Evolutionary conservation across 1,140 invertebrate species (phyloP).

Genomic region (Ephestia elutella): DNA sequence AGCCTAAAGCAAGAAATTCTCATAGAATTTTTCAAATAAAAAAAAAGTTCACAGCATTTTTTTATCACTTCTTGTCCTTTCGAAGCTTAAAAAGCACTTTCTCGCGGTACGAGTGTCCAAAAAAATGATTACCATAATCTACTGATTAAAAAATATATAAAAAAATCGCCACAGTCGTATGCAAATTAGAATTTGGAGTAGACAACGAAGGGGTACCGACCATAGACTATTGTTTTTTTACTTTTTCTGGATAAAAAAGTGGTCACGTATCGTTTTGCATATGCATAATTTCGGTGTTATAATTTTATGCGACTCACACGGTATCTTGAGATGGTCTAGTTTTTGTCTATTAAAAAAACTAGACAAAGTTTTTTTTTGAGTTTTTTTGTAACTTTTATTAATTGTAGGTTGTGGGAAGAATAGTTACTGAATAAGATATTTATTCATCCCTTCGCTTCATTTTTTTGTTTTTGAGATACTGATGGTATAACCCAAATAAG

Average conservation of each 20-base stretch:
- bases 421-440: too few species aligned
- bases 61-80: background rate
- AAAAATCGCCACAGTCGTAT: constrained; percentile 63
- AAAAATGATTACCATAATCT: constrained; percentile 69
- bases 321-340: constrained; percentile 22
- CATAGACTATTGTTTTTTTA: constrained; percentile 44
- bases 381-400: constrained; percentile 24
- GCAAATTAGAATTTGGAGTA: constrained; percentile 39
- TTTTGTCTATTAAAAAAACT: constrained; percentile 25
- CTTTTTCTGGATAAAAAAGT: constrained; percentile 47
- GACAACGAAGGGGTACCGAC: constrained; percentile 36
- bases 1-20: background rate
- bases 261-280: constrained; percentile 56
- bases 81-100: constrained; percentile 30
- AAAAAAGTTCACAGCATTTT: background rate
- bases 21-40: background rate
- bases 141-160: constrained; percentile 23
- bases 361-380: constrained; percentile 8
- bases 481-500: too few species aligned
- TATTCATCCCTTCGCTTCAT: too few species aligned
- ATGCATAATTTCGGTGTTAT: constrained; percentile 34
- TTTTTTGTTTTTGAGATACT: too few species aligned
- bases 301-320: constrained; percentile 64
- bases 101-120: constrained; percentile 49
- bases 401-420: background rate